phyloP scores from a whole-genome alignment of 2,888 invertebrate genomes.

The Euphydryas editha region DNA sequence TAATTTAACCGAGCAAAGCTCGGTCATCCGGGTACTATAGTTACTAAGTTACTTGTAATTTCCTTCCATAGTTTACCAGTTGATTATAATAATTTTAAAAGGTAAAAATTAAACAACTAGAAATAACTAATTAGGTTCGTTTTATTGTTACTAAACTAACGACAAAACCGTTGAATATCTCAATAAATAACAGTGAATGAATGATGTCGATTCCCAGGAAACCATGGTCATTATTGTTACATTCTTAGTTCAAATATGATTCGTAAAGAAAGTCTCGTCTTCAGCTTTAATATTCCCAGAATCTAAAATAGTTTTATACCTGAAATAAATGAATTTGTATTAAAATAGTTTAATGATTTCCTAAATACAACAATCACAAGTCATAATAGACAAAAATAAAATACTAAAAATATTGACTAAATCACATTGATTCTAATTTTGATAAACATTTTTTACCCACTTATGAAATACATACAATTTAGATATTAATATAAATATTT shows the following conservation, averaged over 20 bases:
- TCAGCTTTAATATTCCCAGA: not conserved
- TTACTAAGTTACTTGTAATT: not conserved
- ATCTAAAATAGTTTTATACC: not conserved
- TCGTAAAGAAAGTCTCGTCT: not conserved
- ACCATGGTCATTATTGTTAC: not conserved
- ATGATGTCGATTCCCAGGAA: too few species aligned
- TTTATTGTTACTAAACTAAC: not conserved
- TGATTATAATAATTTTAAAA: not conserved
- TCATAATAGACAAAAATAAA: not conserved
- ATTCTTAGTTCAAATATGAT: not conserved
- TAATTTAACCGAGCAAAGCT: too few species aligned
- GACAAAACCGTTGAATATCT: slow-evolving; percentile 16
- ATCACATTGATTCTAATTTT: not conserved
- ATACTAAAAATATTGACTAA: not conserved
- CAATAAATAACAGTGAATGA: slow-evolving; percentile 13
- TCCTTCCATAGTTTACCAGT: not conserved
- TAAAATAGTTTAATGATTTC: too few species aligned
- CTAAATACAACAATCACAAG: not conserved
- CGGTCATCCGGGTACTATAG: too few species aligned
- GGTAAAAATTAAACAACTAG: not conserved
- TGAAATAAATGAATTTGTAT: not conserved
- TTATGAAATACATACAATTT: not conserved
- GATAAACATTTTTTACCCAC: not conserved
- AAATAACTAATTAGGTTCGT: not conserved
- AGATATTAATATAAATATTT: too few species aligned